Base-by-base conservation (phyloP, 2,113 vertebrate genomes). In the Pimephales promelas region DNA sequence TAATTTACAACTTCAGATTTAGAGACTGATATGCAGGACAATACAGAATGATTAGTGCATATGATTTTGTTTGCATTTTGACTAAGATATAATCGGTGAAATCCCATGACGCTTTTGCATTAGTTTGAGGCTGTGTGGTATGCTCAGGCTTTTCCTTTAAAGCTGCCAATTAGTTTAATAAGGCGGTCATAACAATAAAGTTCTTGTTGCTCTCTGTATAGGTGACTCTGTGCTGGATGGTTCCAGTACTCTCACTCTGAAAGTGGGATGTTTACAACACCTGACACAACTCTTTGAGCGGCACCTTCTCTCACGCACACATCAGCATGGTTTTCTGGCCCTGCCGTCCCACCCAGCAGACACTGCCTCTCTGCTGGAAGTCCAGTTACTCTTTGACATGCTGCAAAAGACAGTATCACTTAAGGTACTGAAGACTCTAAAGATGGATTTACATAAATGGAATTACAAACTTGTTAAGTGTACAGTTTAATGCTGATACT, bases 381-480 rank as follows among this genome's bases (percentile, higher is more conserved):
- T 97, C 8, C 98, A 99, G 90, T 97, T 99, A 86, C 95, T 99
- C 62, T 98, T 99, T 22, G 97, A 99, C 5, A 88, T 99, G 86
- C 89, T 99, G 70, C 98, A 99, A 94, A 99, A 98, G 89, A 97
- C 97, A 0, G 75, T 95, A 68, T 97, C 97, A 0, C 93, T 99
- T 22, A 99, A 98, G 96, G 97, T 98, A 72, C 18, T 57, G 9
- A 11, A 36, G 45, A 4, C 9, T 66, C 14, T 74, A 10, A 7
- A 13, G 43, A 77, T 57, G 14, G 1, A 62, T 26, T 4, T 40
- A 40, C 1, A 45, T 40, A 40, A 36, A 6, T 36, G 3, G 18
- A 9, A 75, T 34, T 31, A 52, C 16, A 20, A 10, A 52, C 8
- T 52, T 52, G 7, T 49, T 54, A 74, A 49, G 26, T 31, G 28